Percentiles rank a stretch among this genome's conserved stretches.
phyloP scores from a whole-genome alignment of 2,888 invertebrate genomes.

The Periphyllus acericola region DNA sequence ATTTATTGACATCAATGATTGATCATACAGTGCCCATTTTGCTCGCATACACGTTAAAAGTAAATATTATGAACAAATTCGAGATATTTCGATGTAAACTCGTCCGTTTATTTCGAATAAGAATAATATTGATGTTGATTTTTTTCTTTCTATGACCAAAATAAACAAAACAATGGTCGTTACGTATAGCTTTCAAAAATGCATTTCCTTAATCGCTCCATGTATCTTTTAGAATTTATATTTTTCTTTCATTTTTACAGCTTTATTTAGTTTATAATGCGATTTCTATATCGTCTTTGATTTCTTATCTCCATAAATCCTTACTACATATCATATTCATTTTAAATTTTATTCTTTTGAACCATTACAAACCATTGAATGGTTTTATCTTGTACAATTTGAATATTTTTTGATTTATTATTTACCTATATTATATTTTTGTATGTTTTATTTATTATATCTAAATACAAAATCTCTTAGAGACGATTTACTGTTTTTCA shows the following conservation, averaged over 20 bases:
- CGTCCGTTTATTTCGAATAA: too few relatives aligned
- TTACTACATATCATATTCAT: neutral
- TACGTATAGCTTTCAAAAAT: too few relatives aligned
- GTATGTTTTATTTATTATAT: neutral
- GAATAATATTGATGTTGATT: too few relatives aligned
- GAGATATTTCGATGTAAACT: too few relatives aligned
- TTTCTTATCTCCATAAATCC: neutral
- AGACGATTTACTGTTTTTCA: neutral
- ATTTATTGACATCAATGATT: too few relatives aligned
- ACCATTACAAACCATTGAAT: neutral
- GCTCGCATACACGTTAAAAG: too few relatives aligned
- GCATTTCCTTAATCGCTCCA: too few relatives aligned
- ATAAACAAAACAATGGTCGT: too few relatives aligned
- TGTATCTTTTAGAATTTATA: too few relatives aligned
- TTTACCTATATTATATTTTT: neutral
- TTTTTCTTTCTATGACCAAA: too few relatives aligned
- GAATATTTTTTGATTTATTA: slow-evolving; percentile 1
- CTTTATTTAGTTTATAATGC: neutral
- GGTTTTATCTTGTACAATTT: neutral
- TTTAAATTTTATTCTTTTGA: slow-evolving; percentile 4
- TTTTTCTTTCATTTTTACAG: neutral
- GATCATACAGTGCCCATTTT: too few relatives aligned
- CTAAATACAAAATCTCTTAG: neutral
- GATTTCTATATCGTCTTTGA: neutral
- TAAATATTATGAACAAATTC: too few relatives aligned